A percentile compares a stretch with the other conserved stretches of the same genome.
phyloP scores from a whole-genome alignment of 2,888 invertebrate species.

The Euspilapteryx auroguttella region DNA sequence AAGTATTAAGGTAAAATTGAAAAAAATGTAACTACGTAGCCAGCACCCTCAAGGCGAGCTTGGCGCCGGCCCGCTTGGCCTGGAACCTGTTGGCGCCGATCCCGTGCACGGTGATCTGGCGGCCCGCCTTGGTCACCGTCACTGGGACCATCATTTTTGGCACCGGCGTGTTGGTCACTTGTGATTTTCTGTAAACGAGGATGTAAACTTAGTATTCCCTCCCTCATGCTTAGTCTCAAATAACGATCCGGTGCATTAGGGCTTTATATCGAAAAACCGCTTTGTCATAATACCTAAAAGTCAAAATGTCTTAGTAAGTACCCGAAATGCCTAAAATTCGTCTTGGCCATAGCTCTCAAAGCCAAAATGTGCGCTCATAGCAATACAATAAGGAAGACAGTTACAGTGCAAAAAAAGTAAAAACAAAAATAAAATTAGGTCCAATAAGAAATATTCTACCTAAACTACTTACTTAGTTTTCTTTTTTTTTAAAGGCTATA shows the following conservation, averaged over 20 bases:
- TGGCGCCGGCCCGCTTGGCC: constrained; percentile 79
- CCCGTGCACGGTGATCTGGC: constrained; percentile 64
- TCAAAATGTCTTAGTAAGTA: too few species aligned
- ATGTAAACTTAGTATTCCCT: background rate
- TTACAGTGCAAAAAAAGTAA: background rate
- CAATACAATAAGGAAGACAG: background rate
- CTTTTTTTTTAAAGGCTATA: too few species aligned
- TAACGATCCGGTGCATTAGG: too few species aligned
- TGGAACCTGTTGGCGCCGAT: constrained; percentile 70
- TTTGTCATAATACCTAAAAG: too few species aligned
- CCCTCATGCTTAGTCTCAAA: too few species aligned
- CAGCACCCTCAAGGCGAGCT: constrained; percentile 66
- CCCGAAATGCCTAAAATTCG: too few species aligned
- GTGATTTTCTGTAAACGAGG: constrained; percentile 17
- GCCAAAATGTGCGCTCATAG: too few species aligned
- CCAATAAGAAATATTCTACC: too few species aligned
- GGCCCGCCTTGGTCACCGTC: constrained; percentile 62
- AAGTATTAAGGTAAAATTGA: background rate
- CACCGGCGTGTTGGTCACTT: constrained; percentile 14
- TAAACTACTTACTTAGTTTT: too few species aligned
- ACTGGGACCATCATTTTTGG: constrained; percentile 63
- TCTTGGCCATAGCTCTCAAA: too few species aligned
- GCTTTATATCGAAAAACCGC: too few species aligned
- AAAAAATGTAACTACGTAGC: background rate
- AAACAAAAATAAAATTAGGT: background rate